Percentiles rank a stretch among this genome's conserved stretches.
Evolutionary conservation across 2,797 vertebrate genomes (phyloP).

Genomic region (Cetoscarus ocellatus): DNA sequence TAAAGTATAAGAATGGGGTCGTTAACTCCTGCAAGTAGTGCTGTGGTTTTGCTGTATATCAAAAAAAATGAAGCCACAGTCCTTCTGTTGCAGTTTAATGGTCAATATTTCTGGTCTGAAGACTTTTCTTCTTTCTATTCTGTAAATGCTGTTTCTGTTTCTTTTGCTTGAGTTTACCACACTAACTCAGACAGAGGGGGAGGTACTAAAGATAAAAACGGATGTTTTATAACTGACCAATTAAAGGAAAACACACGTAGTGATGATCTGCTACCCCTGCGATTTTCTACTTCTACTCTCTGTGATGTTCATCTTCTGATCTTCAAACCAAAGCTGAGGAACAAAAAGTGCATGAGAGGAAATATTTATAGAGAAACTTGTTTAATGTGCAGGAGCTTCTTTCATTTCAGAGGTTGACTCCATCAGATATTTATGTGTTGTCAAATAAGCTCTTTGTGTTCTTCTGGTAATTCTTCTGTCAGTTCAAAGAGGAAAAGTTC

Average conservation of each 20-base stretch:
- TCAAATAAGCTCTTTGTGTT: constrained; percentile 18
- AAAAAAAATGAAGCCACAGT: too few relatives aligned
- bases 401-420: constrained; percentile 19
- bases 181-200: constrained; percentile 5
- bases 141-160: neutral
- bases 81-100: too few relatives aligned
- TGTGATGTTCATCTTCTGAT: constrained; percentile 32
- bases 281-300: constrained; percentile 26
- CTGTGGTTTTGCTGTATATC: too few relatives aligned
- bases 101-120: neutral
- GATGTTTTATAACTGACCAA: constrained; percentile 18
- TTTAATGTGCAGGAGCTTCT: constrained; percentile 21
- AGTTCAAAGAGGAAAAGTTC: constrained; percentile 27
- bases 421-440: constrained; percentile 6
- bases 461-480: neutral
- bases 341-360: neutral
- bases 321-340: constrained; percentile 6
- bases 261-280: constrained; percentile 47
- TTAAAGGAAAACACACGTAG: constrained; percentile 24
- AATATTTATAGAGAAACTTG: neutral
- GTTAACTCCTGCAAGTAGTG: too few relatives aligned
- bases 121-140: neutral
- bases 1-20: too few relatives aligned
- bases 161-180: neutral
- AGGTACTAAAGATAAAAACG: constrained; percentile 12